Conservation (phyloP, 2,113 vertebrate species). For the Oryctolagus cuniculus region DNA sequence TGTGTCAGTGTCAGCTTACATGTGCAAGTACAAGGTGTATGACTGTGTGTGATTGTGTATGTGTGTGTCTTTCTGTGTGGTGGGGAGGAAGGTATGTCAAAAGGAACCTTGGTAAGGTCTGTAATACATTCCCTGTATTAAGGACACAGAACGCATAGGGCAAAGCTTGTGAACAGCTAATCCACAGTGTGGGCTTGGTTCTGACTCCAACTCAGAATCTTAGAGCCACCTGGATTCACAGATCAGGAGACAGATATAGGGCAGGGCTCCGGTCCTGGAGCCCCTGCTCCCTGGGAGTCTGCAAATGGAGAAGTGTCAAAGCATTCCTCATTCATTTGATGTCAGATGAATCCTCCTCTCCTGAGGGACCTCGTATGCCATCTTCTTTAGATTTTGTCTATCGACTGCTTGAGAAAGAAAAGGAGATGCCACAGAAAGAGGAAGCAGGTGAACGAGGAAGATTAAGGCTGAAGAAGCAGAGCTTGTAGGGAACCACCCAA, state of each 20-base stretch:
- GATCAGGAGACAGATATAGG: neutral
- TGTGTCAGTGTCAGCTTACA: too few relatives aligned
- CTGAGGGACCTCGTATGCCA: neutral
- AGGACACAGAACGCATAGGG: neutral
- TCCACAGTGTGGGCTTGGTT: fast-evolving
- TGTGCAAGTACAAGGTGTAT: too few relatives aligned
- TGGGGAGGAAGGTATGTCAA: neutral
- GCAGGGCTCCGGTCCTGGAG: neutral
- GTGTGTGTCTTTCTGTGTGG: too few relatives aligned
- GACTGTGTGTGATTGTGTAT: too few relatives aligned
- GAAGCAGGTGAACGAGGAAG: neutral
- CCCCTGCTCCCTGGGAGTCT: neutral
- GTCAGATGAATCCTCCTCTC: neutral
- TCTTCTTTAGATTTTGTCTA: neutral
- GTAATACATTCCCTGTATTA: neutral
- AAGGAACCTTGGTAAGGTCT: neutral
- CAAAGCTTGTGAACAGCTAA: neutral
- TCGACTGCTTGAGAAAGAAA: neutral
- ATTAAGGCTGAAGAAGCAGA: neutral
- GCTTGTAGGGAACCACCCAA: neutral
- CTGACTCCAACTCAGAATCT: neutral
- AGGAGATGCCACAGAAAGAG: neutral
- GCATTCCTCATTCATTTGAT: neutral
- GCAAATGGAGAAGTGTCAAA: neutral
- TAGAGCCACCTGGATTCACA: neutral